Conservation (phyloP, 2,888 invertebrate species). For the Volucella zonaria region DNA sequence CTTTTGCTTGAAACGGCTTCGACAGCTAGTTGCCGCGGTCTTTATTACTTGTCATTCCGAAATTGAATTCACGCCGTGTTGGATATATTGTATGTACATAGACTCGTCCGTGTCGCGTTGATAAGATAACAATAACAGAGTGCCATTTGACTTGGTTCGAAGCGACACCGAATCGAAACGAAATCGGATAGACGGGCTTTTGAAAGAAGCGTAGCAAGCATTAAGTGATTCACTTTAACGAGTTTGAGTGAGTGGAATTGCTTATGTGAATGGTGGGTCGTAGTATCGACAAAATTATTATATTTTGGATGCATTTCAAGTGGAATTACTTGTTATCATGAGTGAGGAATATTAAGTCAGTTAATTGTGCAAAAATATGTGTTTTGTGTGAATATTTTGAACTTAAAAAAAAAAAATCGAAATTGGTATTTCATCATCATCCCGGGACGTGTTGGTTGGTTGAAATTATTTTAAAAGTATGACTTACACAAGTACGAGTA, state of each 20-base stretch:
- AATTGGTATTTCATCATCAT: background rate
- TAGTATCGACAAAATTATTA: background rate
- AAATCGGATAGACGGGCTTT: slow-evolving; percentile 5
- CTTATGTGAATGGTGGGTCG: background rate
- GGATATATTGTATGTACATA: background rate
- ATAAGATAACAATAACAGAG: slow-evolving; percentile 47
- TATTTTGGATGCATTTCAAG: slow-evolving; percentile 40
- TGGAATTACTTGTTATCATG: slow-evolving; percentile 12
- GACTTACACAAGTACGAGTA: too few species aligned
- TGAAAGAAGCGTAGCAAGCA: slow-evolving; percentile 11
- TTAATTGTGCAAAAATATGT: slow-evolving; percentile 48
- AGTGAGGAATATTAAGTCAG: slow-evolving; percentile 32
- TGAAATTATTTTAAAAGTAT: too few species aligned
- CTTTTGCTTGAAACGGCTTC: slow-evolving; percentile 14
- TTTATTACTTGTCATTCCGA: background rate
- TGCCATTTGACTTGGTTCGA: slow-evolving; percentile 12
- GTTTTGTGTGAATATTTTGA: slow-evolving; percentile 31
- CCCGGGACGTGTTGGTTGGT: background rate
- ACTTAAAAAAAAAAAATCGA: background rate
- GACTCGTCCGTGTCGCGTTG: slow-evolving; percentile 13
- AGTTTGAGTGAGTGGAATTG: slow-evolving; percentile 3
- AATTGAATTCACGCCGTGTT: background rate
- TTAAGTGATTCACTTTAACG: slow-evolving; percentile 18
- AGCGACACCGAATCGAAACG: too few species aligned
- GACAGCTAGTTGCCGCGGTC: background rate